Percentiles rank a stretch among this genome's conserved stretches.
phyloP scores from a whole-genome alignment of 2,113 vertebrate species.

The Actenoides hombroni region DNA sequence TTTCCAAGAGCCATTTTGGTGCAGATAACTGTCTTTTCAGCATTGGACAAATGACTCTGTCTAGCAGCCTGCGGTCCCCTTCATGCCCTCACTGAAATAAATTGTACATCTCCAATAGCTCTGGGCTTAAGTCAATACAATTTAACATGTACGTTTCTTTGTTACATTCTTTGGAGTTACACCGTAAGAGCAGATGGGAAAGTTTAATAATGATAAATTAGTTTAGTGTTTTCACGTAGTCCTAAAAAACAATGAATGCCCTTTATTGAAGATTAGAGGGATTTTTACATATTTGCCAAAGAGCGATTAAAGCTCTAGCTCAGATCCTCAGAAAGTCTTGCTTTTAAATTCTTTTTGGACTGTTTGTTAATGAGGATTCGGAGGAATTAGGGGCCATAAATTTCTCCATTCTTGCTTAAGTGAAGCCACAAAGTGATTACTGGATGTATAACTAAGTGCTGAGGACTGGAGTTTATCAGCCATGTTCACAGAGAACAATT shows the following conservation, averaged over 20 bases:
- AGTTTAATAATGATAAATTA: conserved; percentile 60
- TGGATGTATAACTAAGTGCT: not conserved
- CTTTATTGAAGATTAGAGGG: conserved; percentile 46
- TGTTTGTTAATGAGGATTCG: conserved; percentile 62
- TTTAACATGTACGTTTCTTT: conserved; percentile 60
- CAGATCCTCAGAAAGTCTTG: conserved; percentile 30
- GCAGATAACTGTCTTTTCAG: conserved; percentile 58
- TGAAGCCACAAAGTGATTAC: conserved; percentile 34
- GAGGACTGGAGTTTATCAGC: conserved; percentile 27
- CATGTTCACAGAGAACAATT: not conserved
- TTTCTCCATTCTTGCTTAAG: conserved; percentile 32
- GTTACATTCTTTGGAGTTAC: conserved; percentile 36
- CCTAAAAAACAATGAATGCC: conserved; percentile 23
- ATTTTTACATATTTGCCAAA: conserved; percentile 29
- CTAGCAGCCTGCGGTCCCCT: conserved; percentile 52
- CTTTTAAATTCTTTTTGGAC: conserved; percentile 59
- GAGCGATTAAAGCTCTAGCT: not conserved
- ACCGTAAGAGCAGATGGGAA: conserved; percentile 25
- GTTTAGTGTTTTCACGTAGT: conserved; percentile 22
- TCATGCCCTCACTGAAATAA: conserved; percentile 50
- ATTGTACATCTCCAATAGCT: conserved; percentile 47
- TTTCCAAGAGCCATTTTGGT: conserved; percentile 57
- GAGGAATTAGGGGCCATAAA: conserved; percentile 56
- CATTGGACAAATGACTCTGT: conserved; percentile 51
- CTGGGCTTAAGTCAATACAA: conserved; percentile 56